phyloP scores from a whole-genome alignment of 2,797 vertebrate genomes.

The Tokudaia tokunoshimensis region DNA sequence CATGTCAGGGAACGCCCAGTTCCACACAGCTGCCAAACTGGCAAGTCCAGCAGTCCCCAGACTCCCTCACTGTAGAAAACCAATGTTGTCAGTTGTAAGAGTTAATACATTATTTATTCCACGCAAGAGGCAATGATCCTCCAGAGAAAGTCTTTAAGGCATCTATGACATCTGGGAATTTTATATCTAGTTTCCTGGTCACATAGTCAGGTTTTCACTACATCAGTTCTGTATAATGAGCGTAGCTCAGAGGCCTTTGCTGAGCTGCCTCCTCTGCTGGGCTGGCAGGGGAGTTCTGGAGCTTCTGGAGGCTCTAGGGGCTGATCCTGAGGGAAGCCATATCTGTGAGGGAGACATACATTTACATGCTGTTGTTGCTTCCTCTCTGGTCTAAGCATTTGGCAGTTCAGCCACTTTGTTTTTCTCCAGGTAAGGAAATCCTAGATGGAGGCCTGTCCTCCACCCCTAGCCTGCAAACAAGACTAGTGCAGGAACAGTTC shows the following conservation, averaged over 20 bases:
- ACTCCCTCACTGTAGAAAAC: constrained; percentile 35
- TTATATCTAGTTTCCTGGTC: constrained; percentile 58
- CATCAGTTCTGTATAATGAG: constrained; percentile 59
- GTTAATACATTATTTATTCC: constrained; percentile 49
- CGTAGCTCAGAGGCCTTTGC: not conserved
- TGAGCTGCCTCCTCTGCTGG: not conserved
- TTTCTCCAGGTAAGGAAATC: constrained; percentile 26
- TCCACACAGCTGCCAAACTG: not conserved
- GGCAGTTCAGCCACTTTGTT: not conserved
- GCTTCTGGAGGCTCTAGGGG: not conserved
- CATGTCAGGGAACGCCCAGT: not conserved
- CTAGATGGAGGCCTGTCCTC: not conserved
- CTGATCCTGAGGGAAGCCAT: not conserved
- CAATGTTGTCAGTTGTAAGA: not conserved
- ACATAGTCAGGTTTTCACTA: constrained; percentile 18
- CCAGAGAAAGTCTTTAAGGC: constrained; percentile 84
- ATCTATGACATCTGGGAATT: constrained; percentile 74
- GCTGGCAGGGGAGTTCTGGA: not conserved
- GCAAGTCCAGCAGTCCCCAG: not conserved
- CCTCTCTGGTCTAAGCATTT: not conserved
- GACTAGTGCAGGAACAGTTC: not conserved
- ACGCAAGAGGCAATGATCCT: constrained; percentile 47
- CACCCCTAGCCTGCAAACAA: not conserved
- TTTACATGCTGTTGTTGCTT: not conserved
- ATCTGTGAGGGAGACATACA: not conserved